phyloP scores from a whole-genome alignment of 1,140 invertebrate species.

The Lasioglossum baleicum region DNA sequence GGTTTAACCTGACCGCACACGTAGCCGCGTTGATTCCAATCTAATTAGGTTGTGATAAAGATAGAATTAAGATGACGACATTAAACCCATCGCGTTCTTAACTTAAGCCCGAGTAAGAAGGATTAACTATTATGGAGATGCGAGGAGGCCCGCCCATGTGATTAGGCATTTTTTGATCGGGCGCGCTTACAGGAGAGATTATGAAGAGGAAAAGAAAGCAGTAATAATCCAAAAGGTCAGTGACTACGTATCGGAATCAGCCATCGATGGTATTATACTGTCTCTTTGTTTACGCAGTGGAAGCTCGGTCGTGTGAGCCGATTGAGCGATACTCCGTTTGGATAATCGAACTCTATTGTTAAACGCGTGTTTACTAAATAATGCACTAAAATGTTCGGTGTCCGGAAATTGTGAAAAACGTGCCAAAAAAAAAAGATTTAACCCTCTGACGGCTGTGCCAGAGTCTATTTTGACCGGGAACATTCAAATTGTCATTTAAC shows the following conservation, averaged over 20 bases:
- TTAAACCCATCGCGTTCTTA: conserved; percentile 13
- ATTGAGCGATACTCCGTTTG: too few species aligned
- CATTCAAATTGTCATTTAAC: too few species aligned
- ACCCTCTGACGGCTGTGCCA: too few species aligned
- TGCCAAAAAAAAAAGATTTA: too few species aligned
- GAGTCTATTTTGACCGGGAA: too few species aligned
- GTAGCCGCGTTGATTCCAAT: not conserved
- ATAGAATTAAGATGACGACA: conserved; percentile 7
- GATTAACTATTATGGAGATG: conserved; percentile 42
- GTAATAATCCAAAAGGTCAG: not conserved
- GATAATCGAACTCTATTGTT: not conserved
- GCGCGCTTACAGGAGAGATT: not conserved
- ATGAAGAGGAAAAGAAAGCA: not conserved
- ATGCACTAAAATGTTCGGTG: not conserved
- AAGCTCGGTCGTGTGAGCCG: too few species aligned
- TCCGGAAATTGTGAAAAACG: too few species aligned
- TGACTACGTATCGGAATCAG: not conserved
- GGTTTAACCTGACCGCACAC: not conserved
- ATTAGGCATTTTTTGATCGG: conserved; percentile 21
- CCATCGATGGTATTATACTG: not conserved
- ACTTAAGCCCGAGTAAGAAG: conserved; percentile 40
- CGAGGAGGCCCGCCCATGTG: conserved; percentile 30
- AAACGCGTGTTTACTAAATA: too few species aligned
- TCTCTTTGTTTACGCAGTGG: not conserved
- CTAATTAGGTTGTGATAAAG: conserved; percentile 2